Conservation (phyloP, 1,140 invertebrate genomes). For the Bombus waltoni region DNA sequence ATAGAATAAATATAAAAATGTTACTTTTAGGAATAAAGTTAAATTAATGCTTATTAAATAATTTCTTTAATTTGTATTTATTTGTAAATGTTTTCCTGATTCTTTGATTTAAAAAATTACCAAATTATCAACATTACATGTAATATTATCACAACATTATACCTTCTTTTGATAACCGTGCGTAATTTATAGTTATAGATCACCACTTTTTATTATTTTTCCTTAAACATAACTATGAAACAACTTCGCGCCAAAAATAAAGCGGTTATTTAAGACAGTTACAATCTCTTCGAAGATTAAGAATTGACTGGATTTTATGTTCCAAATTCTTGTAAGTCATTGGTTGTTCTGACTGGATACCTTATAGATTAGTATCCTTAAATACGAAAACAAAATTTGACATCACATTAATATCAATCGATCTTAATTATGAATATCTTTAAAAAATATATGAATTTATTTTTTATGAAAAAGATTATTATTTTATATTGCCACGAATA, state of each 20-base stretch:
- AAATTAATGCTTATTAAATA: not conserved
- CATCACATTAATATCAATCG: no score
- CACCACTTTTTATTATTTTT: not conserved
- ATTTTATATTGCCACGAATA: not conserved
- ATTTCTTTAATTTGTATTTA: not conserved
- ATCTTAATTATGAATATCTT: not conserved
- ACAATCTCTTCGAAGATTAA: not conserved
- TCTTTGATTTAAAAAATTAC: not conserved
- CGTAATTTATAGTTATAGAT: constrained; percentile 3
- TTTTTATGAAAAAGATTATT: not conserved
- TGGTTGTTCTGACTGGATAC: not conserved
- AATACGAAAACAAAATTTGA: not conserved
- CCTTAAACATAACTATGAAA: constrained; percentile 28
- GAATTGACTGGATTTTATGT: not conserved
- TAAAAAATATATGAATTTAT: not conserved
- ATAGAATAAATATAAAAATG: not conserved
- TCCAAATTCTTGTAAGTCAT: constrained; percentile 1
- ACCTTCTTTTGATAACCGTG: not conserved
- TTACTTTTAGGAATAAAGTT: not conserved
- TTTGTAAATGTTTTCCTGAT: not conserved
- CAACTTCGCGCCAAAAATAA: constrained; percentile 65
- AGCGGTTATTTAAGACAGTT: constrained; percentile 33
- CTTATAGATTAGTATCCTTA: not conserved
- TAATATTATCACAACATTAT: constrained; percentile 5
- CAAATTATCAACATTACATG: not conserved